phyloP scores from a whole-genome alignment of 2,797 vertebrate genomes.

The Catostomus latipinnis region DNA sequence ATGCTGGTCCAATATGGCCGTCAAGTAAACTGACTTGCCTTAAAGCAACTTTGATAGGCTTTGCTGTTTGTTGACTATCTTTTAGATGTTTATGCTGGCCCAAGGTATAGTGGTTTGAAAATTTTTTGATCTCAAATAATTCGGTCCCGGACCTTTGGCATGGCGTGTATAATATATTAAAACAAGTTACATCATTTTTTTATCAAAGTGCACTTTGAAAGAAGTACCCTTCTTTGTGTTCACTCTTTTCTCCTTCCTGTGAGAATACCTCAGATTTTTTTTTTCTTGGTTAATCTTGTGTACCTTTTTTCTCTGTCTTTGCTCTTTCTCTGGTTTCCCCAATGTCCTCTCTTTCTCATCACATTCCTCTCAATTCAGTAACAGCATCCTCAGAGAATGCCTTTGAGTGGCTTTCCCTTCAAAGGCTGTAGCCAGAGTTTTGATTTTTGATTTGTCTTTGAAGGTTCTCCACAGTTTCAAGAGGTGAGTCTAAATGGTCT shows the following conservation, averaged over 20 bases:
- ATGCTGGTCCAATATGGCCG: too few species aligned
- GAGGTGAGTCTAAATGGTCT: slow-evolving; percentile 1
- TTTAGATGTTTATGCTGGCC: too few species aligned
- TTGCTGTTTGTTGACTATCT: too few species aligned
- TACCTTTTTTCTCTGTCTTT: not conserved
- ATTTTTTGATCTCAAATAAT: too few species aligned
- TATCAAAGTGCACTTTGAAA: not conserved
- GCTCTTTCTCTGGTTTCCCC: not conserved
- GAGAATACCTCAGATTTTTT: not conserved
- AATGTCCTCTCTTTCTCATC: not conserved
- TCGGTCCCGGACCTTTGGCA: too few species aligned
- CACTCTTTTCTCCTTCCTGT: slow-evolving; percentile 22
- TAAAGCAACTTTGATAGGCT: too few species aligned
- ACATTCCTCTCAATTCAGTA: not conserved
- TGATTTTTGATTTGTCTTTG: slow-evolving; percentile 32
- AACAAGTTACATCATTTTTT: too few species aligned
- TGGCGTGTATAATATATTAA: too few species aligned
- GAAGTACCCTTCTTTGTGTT: not conserved
- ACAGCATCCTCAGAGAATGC: slow-evolving; percentile 19
- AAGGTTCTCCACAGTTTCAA: slow-evolving; percentile 12
- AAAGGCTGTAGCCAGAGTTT: slow-evolving; percentile 17
- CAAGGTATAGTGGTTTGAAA: too few species aligned
- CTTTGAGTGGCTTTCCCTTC: slow-evolving; percentile 11
- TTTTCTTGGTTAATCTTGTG: slow-evolving; percentile 60
- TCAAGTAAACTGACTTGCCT: too few species aligned